Percentiles rank a stretch among this genome's conserved stretches.
phyloP scores from a whole-genome alignment of 2,113 vertebrate species.

The Anoplopoma fimbria region DNA sequence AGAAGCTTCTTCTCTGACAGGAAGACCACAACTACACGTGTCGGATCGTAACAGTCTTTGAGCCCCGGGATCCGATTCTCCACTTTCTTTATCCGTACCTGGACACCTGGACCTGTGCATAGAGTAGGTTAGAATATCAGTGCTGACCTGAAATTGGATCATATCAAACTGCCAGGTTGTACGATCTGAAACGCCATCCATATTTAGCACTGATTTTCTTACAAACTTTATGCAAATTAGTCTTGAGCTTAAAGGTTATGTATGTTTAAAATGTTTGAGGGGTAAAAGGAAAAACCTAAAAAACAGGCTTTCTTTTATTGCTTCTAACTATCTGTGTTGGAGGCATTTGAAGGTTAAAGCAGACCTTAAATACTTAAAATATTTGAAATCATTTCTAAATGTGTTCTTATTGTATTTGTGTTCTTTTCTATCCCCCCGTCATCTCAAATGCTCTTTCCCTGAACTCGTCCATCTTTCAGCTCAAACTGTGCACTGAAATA shows the following conservation, averaged over 20 bases:
- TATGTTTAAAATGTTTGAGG: conserved; percentile 44
- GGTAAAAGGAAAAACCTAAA: conserved; percentile 7
- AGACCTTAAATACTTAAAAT: conserved; percentile 43
- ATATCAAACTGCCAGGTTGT: conserved; percentile 57
- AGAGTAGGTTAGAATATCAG: conserved; percentile 60
- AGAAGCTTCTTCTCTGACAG: conserved; percentile 99
- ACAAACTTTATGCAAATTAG: conserved; percentile 51
- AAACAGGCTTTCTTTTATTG: conserved; percentile 37
- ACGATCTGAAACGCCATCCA: conserved; percentile 38
- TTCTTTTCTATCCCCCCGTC: conserved; percentile 15
- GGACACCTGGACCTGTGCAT: conserved; percentile 30
- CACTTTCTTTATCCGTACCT: conserved; percentile 29
- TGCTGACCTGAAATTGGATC: conserved; percentile 49
- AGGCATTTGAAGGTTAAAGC: conserved; percentile 36
- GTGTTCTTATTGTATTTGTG: conserved; percentile 51
- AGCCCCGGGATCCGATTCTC: conserved; percentile 29
- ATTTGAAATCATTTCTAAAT: conserved; percentile 54
- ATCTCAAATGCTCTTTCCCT: conserved; percentile 4
- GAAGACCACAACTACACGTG: conserved; percentile 96
- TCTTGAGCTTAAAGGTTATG: conserved; percentile 15
- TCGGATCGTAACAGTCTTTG: conserved; percentile 90
- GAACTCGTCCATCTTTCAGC: conserved; percentile 25
- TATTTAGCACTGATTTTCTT: conserved; percentile 52
- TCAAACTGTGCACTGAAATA: conserved; percentile 46
- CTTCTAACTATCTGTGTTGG: conserved; percentile 41